Base-by-base conservation (phyloP, 1,140 invertebrate genomes). In the Musca vetustissima region DNA sequence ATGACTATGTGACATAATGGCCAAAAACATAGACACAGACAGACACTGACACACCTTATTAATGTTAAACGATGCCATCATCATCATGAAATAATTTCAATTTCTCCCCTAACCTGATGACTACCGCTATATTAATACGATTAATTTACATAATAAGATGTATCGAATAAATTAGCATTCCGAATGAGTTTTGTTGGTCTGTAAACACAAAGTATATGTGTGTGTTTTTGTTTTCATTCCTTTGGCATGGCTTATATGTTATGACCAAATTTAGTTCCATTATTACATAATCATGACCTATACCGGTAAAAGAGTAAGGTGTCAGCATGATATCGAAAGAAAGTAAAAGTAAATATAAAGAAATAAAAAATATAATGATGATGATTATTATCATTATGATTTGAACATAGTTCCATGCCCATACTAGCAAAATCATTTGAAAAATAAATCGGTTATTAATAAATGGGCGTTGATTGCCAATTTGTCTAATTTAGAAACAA, bases 221-320 rank as follows among this genome's bases (percentile, higher is more conserved):
- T 6, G 14, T 8, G 22, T 59, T n/a, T 59, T 59, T 59, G 15
- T 28, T 8, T 28, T 59, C 15, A 28, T 17, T 59, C 28, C 28
- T 36, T 61, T n/a, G 2, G n/a, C 11, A 11, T 43, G 36, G 36
- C 13, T 13, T 4, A 8, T 43, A 43, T 61, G 15, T 19, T 61
- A 17, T 36, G 32, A 15, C 19, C 19, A 61, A 61, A 28, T 61
- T 21, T 61, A 43, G 57, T 43, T 43, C 11, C 6, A 43, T 36
- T 61, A 61, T 61, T 61, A 61, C 57, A 28, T 61, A 61, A 61
- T 61, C n/a, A 43, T 61, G 28, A 61, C 28, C 57, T 59, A 59
- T 28, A 59, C 55, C 25, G 28, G 9, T 25, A 59, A 32, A 36
- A 14, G 11, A 32, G 8, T 7, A 28, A 28, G 11, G 1, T 15